Conservation (phyloP, 2,888 invertebrate species). For the Coenonympha arcania region DNA sequence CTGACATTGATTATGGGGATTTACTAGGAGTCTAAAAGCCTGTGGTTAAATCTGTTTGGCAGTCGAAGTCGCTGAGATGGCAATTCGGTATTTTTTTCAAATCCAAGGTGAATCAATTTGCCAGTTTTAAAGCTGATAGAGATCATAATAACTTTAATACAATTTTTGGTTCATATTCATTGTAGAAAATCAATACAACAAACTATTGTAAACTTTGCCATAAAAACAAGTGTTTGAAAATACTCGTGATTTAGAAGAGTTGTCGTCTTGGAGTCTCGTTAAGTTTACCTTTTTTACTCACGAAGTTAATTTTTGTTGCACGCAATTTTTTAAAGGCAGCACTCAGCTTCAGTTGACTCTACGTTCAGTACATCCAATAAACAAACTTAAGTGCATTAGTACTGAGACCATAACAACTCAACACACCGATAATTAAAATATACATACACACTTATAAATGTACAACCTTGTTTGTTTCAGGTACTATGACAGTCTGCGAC, state of each 20-base stretch:
- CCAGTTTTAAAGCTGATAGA: too few relatives aligned
- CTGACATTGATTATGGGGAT: slow-evolving; percentile 29
- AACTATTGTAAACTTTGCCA: too few relatives aligned
- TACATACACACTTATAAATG: slow-evolving; percentile 22
- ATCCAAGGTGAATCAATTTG: background rate
- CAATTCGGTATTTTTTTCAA: slow-evolving; percentile 8
- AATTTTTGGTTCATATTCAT: too few relatives aligned
- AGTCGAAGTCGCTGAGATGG: background rate
- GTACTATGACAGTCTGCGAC: slow-evolving; percentile 65
- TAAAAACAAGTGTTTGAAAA: too few relatives aligned
- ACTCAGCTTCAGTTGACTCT: background rate
- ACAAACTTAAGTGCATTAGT: slow-evolving; percentile 17
- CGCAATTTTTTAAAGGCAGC: background rate
- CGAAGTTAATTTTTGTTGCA: too few relatives aligned
- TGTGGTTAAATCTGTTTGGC: slow-evolving; percentile 18
- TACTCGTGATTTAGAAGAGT: too few relatives aligned
- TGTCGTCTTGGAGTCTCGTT: too few relatives aligned
- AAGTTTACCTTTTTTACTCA: too few relatives aligned
- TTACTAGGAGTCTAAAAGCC: slow-evolving; percentile 17
- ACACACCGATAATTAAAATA: slow-evolving; percentile 20
- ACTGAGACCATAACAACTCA: slow-evolving; percentile 18
- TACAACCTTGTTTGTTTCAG: slow-evolving; percentile 45
- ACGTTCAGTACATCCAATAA: background rate
- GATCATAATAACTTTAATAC: too few relatives aligned
- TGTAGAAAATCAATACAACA: too few relatives aligned